Percentiles rank a stretch among this genome's conserved stretches.
Conservation (phyloP, 1,140 invertebrate genomes). For the Heliconius nattereri region DNA sequence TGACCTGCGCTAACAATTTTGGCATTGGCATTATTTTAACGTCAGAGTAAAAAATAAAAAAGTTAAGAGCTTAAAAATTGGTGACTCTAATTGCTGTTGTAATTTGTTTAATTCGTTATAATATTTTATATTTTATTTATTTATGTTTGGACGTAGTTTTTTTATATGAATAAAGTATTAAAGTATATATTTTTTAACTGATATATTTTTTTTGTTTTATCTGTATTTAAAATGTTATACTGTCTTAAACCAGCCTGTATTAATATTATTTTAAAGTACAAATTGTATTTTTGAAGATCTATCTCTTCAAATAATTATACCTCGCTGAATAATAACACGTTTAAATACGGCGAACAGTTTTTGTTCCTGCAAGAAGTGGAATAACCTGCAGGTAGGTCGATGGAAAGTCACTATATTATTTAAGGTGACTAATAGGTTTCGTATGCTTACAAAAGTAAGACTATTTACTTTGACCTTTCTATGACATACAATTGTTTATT, state of each 20-base stretch:
- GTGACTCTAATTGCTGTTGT: background rate
- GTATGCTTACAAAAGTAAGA: constrained; percentile 20
- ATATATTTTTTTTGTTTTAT: background rate
- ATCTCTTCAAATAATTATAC: constrained; percentile 28
- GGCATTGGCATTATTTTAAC: constrained; percentile 4
- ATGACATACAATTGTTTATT: constrained; percentile 2
- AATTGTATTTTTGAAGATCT: constrained; percentile 4
- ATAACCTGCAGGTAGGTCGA: constrained; percentile 72
- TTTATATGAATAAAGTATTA: background rate
- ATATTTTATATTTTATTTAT: too few relatives aligned
- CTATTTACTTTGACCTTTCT: constrained; percentile 23
- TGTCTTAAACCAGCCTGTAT: background rate
- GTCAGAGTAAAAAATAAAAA: background rate
- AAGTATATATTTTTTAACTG: background rate
- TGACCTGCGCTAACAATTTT: constrained; percentile 5
- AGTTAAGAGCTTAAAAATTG: background rate
- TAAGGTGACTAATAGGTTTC: constrained; percentile 49
- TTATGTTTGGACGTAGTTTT: too few relatives aligned
- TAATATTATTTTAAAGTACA: constrained; percentile 13
- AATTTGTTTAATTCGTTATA: background rate
- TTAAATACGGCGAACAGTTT: constrained; percentile 49
- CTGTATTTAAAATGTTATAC: background rate
- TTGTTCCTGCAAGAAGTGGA: constrained; percentile 63
- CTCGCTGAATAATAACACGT: constrained; percentile 55
- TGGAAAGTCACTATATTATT: constrained; percentile 64